Evolutionary conservation across 1,140 invertebrate genomes (phyloP).

Genomic region (Ips nitidus): DNA sequence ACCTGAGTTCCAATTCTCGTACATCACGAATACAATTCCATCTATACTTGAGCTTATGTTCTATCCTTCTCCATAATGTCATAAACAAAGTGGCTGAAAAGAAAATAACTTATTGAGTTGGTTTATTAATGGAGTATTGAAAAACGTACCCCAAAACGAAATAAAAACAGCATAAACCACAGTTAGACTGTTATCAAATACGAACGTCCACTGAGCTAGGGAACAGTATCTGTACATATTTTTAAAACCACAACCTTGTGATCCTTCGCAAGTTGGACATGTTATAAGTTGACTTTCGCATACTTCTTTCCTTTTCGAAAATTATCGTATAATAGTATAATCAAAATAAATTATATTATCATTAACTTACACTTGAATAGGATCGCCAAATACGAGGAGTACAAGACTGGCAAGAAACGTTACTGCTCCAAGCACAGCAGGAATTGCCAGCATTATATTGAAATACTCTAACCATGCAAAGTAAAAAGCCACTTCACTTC

Average conservation of each 20-base stretch:
- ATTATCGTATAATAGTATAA: not conserved
- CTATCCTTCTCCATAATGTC: conserved; percentile 91
- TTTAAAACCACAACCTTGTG: conserved; percentile 26
- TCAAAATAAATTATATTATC: not conserved
- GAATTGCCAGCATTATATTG: conserved; percentile 58
- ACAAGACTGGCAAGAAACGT: conserved; percentile 33
- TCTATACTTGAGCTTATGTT: conserved; percentile 77
- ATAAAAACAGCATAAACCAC: conserved; percentile 93
- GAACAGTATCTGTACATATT: conserved; percentile 24
- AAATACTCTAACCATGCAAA: conserved; percentile 59
- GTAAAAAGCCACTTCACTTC: conserved; percentile 53
- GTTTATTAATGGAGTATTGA: too few species aligned
- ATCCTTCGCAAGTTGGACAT: conserved; percentile 31
- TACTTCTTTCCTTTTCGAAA: conserved; percentile 28
- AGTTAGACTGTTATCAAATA: conserved; percentile 93
- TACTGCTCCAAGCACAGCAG: conserved; percentile 55
- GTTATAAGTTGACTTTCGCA: conserved; percentile 25
- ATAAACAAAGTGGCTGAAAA: conserved; percentile 74
- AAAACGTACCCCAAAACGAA: conserved; percentile 84
- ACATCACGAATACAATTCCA: conserved; percentile 64
- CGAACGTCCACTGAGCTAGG: conserved; percentile 72
- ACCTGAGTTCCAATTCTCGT: conserved; percentile 20
- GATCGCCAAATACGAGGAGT: conserved; percentile 10
- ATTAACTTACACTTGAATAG: conserved; percentile 16
- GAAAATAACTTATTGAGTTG: not conserved